Evolutionary conservation across 2,113 vertebrate species (phyloP), one percentile per base, ranked within the genome.

Genomic region (Crotalus tigris): DNA sequence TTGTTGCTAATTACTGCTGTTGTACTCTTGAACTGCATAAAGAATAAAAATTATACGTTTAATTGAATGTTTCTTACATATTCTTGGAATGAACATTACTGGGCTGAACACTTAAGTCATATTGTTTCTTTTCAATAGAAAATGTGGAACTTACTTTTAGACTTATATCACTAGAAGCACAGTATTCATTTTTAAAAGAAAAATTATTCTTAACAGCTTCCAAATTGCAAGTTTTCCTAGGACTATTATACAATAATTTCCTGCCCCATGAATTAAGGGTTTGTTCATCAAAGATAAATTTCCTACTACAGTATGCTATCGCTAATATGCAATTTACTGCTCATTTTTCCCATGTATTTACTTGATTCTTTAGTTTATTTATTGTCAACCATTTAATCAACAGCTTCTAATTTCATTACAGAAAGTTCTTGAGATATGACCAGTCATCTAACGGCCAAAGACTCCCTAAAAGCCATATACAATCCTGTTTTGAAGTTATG

Each of bases 1-100:
- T 0, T 95, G 93, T 24, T 96, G 39, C 94, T 96, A 95, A 97
- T 96, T 96, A 95, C 54, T 95, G 86, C n/a, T 93, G 92, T 33
- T 93, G 86, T 87, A 94, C 57, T 53, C 91, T 57, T 94, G 55
- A 96, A 91, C 57, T 87, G 69, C 21, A 94, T 87, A 94, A 96
- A 96, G 92, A 95, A 95, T 91, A 95, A 95, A 97, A 97, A 95
- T 94, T 57, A 96, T 5, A 64, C 0, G 1, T 61, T 95, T 53
- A 88, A 55, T 87, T 64, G 85, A 85, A 87, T 92, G 15, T 95
- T 89, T 93, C 92, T 91, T 85, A 88, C 33, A 17, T 10, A 53
- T 91, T 93, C 93, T 54, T 95, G 85, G 90, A 96, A 95, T 21
- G 90, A 86, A 94, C 9, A 57, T 91, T 59, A 90, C 87, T 88